Conservation (phyloP, 2,113 vertebrate species). For the Cephalopholis sonnerati region DNA sequence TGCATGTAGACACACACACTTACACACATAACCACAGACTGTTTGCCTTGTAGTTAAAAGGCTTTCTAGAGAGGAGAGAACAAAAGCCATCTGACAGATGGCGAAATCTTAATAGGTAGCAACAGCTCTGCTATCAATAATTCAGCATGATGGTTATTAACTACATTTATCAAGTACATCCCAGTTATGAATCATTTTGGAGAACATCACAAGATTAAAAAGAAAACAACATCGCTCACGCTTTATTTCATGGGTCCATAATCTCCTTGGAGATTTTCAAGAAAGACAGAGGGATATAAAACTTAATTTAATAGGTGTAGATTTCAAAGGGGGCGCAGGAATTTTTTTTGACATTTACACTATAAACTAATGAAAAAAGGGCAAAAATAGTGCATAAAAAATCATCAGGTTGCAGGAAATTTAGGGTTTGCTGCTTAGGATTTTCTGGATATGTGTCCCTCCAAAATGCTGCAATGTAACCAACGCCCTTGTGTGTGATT, state of each 20-base stretch:
- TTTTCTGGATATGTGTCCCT: too few species aligned
- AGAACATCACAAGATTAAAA: neutral
- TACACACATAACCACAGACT: neutral
- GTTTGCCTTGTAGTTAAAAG: conserved; percentile 2
- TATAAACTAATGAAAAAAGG: too few species aligned
- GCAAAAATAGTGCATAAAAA: too few species aligned
- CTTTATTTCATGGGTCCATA: neutral
- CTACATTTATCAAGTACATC: neutral
- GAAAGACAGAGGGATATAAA: neutral
- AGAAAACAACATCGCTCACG: neutral
- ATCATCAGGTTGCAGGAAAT: too few species aligned
- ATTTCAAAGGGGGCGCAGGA: too few species aligned
- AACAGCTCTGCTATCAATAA: conserved; percentile 9
- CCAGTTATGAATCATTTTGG: neutral
- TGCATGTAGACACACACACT: neutral
- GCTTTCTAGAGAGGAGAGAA: neutral
- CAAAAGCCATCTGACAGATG: neutral
- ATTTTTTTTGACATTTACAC: too few species aligned
- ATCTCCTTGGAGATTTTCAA: neutral
- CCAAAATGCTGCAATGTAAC: too few species aligned
- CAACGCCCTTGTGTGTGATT: neutral
- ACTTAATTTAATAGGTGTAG: too few species aligned
- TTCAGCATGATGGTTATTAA: neutral
- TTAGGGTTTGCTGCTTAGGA: too few species aligned
- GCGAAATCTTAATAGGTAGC: neutral